Evolutionary conservation across 2,888 invertebrate species (phyloP), one percentile per base, ranked within the genome.

Genomic region (Polymixis flavicincta): DNA sequence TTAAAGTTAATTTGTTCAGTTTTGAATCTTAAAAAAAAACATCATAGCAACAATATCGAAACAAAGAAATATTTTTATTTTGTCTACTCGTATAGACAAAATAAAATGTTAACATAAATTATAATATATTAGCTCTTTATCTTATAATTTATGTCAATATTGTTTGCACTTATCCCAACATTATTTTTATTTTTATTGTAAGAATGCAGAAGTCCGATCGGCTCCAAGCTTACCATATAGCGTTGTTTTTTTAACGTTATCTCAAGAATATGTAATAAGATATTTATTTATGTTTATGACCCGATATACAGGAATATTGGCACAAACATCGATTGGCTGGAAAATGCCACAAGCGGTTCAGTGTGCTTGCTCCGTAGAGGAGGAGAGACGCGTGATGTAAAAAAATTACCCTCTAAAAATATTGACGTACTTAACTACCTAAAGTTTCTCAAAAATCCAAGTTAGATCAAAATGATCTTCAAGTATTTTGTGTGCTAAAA

Each of bases 261-360:
- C 88, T 76, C 65, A 59, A 65, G 63, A 74, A 69, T 64, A 67
- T 84, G 61, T 72, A 72, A 81, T 83, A 78, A 52, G 48, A 72
- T 70, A 80, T 75, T 78, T 80, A 79, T 68, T 55, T 54, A 80
- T 84, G 65, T 79, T 74, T 65, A 71, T 71, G 74, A 69, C 76
- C 64, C 25, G 73, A 70, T 77, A 77, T 78, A 64, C 57, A 77
- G 78, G 72, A 68, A 67, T 60, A 79, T 81, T 83, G 69, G 70
- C 66, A 65, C 55, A 70, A 48, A 67, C 64, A 67, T 50, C 64
- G 78, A 80, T 72, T 79, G 72, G 65, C 68, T 86, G 90, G 90
- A 90, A 90, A 88, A 78, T 84, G 79, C 87, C 89, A 82, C 73
- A 8, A 17, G 17, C 64, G 25, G 50, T 54, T 74, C 76, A 79